phyloP scores from a whole-genome alignment of 2,113 vertebrate species.

The Hippocampus zosterae region DNA sequence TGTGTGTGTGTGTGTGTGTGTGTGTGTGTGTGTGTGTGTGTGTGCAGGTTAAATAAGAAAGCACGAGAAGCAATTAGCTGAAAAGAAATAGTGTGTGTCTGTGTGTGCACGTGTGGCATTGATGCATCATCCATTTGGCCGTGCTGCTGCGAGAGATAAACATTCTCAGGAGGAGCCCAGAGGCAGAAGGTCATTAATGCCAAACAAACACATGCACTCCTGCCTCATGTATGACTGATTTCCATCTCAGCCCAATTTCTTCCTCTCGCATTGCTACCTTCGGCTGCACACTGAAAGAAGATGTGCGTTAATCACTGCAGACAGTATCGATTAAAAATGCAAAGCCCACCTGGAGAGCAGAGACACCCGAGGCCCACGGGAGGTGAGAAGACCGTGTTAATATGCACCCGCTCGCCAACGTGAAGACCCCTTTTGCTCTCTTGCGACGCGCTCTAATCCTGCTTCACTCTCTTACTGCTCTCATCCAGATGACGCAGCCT shows the following conservation, averaged over 20 bases:
- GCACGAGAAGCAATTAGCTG: conserved; percentile 61
- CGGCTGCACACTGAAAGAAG: conserved; percentile 45
- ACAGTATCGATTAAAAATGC: conserved; percentile 76
- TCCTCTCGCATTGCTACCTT: conserved; percentile 30
- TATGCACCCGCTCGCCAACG: conserved; percentile 18
- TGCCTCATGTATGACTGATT: conserved; percentile 60
- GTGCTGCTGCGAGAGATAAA: conserved; percentile 72
- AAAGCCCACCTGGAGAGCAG: conserved; percentile 72
- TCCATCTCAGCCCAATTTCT: conserved; percentile 42
- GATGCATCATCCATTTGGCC: conserved; percentile 71
- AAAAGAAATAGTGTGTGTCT: conserved; percentile 27
- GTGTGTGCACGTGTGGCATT: conserved; percentile 24
- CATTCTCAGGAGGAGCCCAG: conserved; percentile 68
- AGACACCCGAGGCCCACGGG: conserved; percentile 59
- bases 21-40: background rate
- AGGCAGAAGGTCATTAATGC: conserved; percentile 72
- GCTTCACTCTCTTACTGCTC: conserved; percentile 31
- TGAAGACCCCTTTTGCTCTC: background rate
- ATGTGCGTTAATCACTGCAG: conserved; percentile 69
- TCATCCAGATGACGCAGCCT: conserved; percentile 5
- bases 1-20: background rate
- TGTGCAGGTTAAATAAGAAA: conserved; percentile 36
- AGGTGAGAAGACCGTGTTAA: conserved; percentile 34
- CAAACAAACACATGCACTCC: conserved; percentile 51
- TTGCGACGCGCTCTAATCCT: conserved; percentile 27